Percentiles rank a stretch among this genome's conserved stretches.
phyloP scores from a whole-genome alignment of 2,113 vertebrate genomes.

The Gulo gulo region DNA sequence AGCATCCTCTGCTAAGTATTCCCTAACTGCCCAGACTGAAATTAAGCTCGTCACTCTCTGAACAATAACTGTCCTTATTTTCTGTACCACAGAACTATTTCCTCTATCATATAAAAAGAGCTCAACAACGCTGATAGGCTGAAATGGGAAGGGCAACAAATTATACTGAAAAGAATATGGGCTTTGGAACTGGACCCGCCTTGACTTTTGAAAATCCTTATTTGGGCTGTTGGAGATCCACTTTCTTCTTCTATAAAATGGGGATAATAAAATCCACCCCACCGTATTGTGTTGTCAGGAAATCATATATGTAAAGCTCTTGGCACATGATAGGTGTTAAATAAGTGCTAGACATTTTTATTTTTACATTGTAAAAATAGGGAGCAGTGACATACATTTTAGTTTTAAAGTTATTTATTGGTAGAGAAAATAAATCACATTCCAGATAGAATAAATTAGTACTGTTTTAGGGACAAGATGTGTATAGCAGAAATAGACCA shows the following conservation, averaged over 20 bases:
- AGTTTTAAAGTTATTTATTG: not conserved
- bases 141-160: not conserved
- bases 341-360: not conserved
- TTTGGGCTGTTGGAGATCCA: not conserved
- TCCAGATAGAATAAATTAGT: not conserved
- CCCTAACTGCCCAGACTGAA: not conserved
- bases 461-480: not conserved
- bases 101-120: not conserved
- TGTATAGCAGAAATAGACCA: not conserved
- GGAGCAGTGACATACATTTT: not conserved
- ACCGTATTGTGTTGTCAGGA: not conserved
- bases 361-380: slow-evolving; percentile 13
- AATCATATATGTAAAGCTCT: not conserved
- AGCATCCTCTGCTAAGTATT: not conserved
- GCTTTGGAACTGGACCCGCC: not conserved
- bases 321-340: not conserved
- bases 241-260: not conserved
- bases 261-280: not conserved
- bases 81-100: not conserved
- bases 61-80: not conserved
- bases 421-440: not conserved
- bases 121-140: not conserved
- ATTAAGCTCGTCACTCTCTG: not conserved
- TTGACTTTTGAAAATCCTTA: not conserved
- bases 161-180: not conserved